Conservation (phyloP, 1,140 invertebrate species). For the Sarcophaga bullata region DNA sequence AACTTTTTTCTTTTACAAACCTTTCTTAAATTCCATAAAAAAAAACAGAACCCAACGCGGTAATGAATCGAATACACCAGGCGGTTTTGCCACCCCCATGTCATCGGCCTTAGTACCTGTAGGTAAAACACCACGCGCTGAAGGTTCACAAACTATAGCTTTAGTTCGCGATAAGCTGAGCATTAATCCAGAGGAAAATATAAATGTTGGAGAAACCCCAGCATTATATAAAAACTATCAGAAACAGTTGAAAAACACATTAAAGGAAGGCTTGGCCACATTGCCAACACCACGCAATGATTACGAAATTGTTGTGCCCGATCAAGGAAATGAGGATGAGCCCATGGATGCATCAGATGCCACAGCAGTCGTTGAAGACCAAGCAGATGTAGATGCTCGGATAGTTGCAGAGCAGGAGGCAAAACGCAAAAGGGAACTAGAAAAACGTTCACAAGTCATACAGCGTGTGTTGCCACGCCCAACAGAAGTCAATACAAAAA, state of each 20-base stretch:
- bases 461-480: constrained; percentile 91
- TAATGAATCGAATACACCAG: constrained; percentile 62
- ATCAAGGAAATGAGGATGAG: constrained; percentile 74
- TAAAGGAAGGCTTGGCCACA: constrained; percentile 77
- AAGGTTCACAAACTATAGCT: constrained; percentile 57
- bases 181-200: constrained; percentile 89
- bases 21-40: too few relatives aligned
- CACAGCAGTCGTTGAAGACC: constrained; percentile 77
- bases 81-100: constrained; percentile 68
- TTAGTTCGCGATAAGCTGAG: constrained; percentile 90
- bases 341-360: constrained; percentile 67
- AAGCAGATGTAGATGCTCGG: constrained; percentile 88
- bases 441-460: constrained; percentile 86
- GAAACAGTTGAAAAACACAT: constrained; percentile 77
- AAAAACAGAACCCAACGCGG: constrained; percentile 62
- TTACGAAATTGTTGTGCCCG: constrained; percentile 97
- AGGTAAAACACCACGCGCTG: constrained; percentile 50
- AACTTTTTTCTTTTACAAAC: too few relatives aligned
- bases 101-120: constrained; percentile 64
- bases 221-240: constrained; percentile 72
- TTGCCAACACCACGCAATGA: constrained; percentile 95
- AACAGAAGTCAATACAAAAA: constrained; percentile 83
- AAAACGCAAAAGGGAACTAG: constrained; percentile 71
- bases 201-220: constrained; percentile 76
- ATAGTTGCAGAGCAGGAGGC: constrained; percentile 58